Percentiles rank a stretch among this genome's conserved stretches.
These are phyloP conservation scores for Picus viridis DNA, from an alignment of 2,797 vertebrate species.

Conservation along the genomic window DNA sequence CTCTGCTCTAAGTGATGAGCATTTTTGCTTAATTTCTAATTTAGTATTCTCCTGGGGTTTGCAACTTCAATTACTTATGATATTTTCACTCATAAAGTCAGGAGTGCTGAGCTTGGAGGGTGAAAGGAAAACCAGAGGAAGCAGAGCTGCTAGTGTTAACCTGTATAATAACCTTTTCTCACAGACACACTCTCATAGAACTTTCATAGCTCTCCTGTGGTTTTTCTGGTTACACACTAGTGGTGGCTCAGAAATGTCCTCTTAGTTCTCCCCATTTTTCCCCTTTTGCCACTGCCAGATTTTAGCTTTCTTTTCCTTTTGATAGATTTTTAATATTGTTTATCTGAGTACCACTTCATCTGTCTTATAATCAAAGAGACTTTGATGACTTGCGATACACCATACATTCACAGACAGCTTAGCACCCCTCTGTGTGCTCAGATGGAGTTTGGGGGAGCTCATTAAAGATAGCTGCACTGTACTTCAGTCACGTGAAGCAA, in stretches of 20 bases:
- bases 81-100: conserved; percentile 42
- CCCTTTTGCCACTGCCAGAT: neutral
- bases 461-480: neutral
- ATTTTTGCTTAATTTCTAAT: conserved; percentile 68
- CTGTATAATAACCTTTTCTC: neutral
- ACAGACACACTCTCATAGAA: neutral
- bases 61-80: conserved; percentile 32
- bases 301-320: neutral
- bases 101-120: neutral
- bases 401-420: neutral
- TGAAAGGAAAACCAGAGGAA: neutral
- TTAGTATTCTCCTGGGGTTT: conserved; percentile 60
- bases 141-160: neutral
- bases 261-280: neutral
- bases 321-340: neutral
- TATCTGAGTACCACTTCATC: neutral
- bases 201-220: neutral
- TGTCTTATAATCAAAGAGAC: neutral
- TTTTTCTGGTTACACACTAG: neutral
- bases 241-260: neutral
- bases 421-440: neutral
- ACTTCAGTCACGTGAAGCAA: neutral
- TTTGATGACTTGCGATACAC: accelerated
- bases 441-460: neutral
- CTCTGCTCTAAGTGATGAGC: conserved; percentile 18